A percentile compares a stretch with the other conserved stretches of the same genome.
Conservation (phyloP, 1,140 invertebrate species). For the Brachionus calyciflorus region DNA sequence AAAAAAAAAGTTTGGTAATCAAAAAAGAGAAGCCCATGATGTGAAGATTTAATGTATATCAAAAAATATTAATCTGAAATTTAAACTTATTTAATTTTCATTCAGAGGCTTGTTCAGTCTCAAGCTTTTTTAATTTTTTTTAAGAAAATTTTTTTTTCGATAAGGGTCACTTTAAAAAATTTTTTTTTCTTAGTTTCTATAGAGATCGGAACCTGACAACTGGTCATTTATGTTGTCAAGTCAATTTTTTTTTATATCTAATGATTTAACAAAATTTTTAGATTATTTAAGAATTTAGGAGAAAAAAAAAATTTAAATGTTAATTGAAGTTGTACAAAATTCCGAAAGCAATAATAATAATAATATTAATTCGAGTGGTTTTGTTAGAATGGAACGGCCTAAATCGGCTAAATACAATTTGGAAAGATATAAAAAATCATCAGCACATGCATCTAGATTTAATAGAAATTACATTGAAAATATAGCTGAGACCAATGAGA, state of each 20-base stretch:
- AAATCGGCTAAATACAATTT: conserved; percentile 46
- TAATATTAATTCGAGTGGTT: background rate
- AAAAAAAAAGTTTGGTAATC: no score
- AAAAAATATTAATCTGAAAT: no score
- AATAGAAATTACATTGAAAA: background rate
- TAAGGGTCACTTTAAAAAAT: background rate
- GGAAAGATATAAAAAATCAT: conserved; percentile 28
- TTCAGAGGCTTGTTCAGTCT: no score
- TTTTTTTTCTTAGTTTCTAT: conserved; percentile 1
- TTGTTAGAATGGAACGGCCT: conserved; percentile 26
- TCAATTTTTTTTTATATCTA: background rate
- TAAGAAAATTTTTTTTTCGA: no score
- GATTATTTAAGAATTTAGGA: background rate
- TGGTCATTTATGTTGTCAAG: background rate
- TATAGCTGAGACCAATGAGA: background rate
- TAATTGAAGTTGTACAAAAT: background rate
- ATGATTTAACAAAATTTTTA: no score
- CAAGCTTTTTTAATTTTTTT: no score
- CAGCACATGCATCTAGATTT: conserved; percentile 13
- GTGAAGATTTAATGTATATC: no score
- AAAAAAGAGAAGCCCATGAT: no score
- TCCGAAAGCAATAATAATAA: background rate
- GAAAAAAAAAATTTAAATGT: no score
- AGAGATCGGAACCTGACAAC: background rate
- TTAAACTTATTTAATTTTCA: no score